phyloP scores from a whole-genome alignment of 2,113 vertebrate genomes.

The Lutjanus erythropterus region DNA sequence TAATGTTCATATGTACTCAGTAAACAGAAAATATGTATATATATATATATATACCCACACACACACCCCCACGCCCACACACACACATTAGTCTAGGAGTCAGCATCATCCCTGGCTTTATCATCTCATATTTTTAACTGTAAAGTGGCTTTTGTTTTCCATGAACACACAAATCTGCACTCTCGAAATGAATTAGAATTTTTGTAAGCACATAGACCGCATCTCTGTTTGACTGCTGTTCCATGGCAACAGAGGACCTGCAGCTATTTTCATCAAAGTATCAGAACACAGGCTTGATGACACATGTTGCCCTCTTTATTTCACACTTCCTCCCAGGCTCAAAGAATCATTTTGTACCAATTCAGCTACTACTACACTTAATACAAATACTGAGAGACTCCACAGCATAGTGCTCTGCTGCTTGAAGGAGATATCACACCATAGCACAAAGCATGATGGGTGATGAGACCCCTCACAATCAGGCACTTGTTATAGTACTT shows the following conservation, averaged over 20 bases:
- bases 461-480: conserved; percentile 65
- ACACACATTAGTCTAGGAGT: not conserved
- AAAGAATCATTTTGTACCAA: not conserved
- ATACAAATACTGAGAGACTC: not conserved
- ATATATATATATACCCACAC: no score
- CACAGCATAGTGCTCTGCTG: conserved; percentile 6
- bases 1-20: not conserved
- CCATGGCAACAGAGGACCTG: conserved; percentile 32
- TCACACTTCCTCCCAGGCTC: not conserved
- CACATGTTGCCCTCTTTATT: conserved; percentile 17
- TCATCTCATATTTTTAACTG: not conserved
- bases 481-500: conserved; percentile 61
- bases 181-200: conserved; percentile 5
- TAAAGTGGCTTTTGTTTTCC: not conserved
- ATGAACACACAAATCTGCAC: conserved; percentile 3
- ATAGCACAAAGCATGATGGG: conserved; percentile 64
- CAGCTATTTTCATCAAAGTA: conserved; percentile 32
- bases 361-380: not conserved
- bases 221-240: conserved; percentile 12
- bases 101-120: not conserved
- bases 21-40: conserved; percentile 1
- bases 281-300: conserved; percentile 20
- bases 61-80: no score
- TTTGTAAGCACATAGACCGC: not conserved
- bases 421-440: conserved; percentile 67